Base-by-base conservation (phyloP, 2,113 vertebrate species). In the Epinephelus lanceolatus region DNA sequence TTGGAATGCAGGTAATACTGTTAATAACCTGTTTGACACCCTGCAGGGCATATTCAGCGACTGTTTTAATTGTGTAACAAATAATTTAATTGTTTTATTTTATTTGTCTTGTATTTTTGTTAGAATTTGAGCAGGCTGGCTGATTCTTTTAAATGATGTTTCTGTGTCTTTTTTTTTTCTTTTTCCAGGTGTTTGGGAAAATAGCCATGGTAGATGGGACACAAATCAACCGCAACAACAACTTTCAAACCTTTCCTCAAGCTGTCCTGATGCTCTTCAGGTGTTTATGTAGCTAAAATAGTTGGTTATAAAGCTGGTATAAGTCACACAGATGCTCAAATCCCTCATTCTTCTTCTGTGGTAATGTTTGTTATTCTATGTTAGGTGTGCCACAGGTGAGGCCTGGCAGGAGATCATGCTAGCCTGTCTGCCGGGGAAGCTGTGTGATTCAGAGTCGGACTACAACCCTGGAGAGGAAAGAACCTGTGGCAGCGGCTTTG, bases 371-470 rank as follows among this genome's bases (percentile, higher is more conserved):
- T 56, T 6, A 13, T 60, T 62, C 9, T 8, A 0, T 81, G 30
- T 40, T 53, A 99, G 98, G 92, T 99, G 98, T 96, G 98, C 98
- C 0, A 99, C 98, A 0, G 98, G 98, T 1, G 98, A 99, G 88
- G 98, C 97, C 40, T 99, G 98, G 98, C 98, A 99, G 92, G 98
- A 99, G 78, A 99, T 99, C 88, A 99, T 99, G 98, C 86, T 99
- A 91, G 98, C 97, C 8, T 99, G 98, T 92, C 92, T 99, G 86
- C 97, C 97, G 0, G 97, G 98, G 27, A 99, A 98, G 73, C 96
- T 95, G 53, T 99, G 98, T 10, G 98, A 99, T 89, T 93, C 96
- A 0, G 98, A 99, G 76, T 99, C 98, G 0, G 98, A 99, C 78
- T 96, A 96, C 91, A 97, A 90, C 86, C 96, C 96, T 0, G 98